Base-by-base conservation (phyloP, 2,888 invertebrate species). In the Brenthis ino region DNA sequence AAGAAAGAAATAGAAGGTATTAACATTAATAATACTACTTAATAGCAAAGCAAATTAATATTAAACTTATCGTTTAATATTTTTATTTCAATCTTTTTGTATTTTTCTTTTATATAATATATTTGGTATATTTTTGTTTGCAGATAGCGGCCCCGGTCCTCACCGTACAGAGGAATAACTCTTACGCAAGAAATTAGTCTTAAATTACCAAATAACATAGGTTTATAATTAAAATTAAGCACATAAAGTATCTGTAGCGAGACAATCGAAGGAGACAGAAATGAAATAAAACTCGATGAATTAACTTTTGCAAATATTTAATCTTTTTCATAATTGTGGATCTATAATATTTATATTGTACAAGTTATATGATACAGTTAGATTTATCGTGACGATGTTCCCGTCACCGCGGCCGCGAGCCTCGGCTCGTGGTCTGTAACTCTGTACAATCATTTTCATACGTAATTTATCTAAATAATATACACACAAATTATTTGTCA, bases 271-370 rank as follows among this genome's bases (percentile, higher is more conserved):
- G 60, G 51, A 57, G 24, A 55, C 51, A 28, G 24, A 66, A 57
- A 61, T 58, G 14, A 87, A 89, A 89, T 86, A 86, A 93, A 93
- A 91, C 89, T 77, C 76, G 78, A 58, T 82, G 82, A 82, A 82
- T 88, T 69, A 93, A 93, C 93, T 93, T 93, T 93, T 93, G 93
- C 93, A 93, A 93, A 93, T 93, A 93, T 93, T 93, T 93, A 93
- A 93, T 93, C 93, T 93, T 89, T 93, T 93, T 93, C 87, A 93
- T 93, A 93, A 93, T 93, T 90, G 93, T 93, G 93, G 91, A 92
- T 93, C 93, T 93, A 93, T 93, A 93, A 77, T 93, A 91, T 93
- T 91, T 90, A 91, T 93, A 93, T 92, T 90, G 92, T 92, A 93
- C 92, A 93, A 90, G 89, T 91, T 88, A 89, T 91, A 91, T 91